Conservation (phyloP, 2,113 vertebrate species). For the Rhinolophus sinicus region DNA sequence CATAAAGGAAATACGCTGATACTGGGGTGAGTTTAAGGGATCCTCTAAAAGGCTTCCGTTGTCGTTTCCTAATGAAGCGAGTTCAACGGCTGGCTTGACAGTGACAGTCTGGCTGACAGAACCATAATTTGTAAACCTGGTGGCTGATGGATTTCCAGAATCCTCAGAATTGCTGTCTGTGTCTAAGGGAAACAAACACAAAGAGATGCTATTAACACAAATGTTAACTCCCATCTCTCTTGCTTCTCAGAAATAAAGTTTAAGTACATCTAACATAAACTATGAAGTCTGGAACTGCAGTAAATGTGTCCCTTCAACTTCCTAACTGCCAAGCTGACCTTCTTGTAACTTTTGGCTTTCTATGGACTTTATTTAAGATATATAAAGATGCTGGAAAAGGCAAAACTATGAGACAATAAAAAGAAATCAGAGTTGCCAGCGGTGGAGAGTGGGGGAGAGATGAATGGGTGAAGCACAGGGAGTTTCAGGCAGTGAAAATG, state of each 20-base stretch:
- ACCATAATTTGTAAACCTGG: conserved; percentile 84
- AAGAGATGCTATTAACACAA: neutral
- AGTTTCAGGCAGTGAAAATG: accelerated
- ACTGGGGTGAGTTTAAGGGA: conserved; percentile 83
- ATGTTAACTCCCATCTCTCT: neutral
- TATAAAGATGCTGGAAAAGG: neutral
- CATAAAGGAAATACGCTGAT: conserved; percentile 89
- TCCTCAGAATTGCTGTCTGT: conserved; percentile 96
- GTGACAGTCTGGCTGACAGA: conserved; percentile 79
- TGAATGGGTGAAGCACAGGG: neutral
- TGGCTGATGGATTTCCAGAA: conserved; percentile 85
- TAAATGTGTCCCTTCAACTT: neutral
- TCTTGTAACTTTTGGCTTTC: neutral
- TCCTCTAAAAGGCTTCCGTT: conserved; percentile 82
- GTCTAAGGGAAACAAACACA: conserved; percentile 83
- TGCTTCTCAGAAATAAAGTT: neutral
- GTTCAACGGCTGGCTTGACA: conserved; percentile 83
- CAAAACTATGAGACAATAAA: neutral
- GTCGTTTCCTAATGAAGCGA: conserved; percentile 83
- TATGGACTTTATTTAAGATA: neutral
- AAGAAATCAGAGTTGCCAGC: neutral
- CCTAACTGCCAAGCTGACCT: neutral
- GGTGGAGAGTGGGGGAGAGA: neutral
- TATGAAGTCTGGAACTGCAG: neutral
- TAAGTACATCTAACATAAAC: neutral